Conservation (phyloP, 1,140 invertebrate species). For the Bombus balteatus region DNA sequence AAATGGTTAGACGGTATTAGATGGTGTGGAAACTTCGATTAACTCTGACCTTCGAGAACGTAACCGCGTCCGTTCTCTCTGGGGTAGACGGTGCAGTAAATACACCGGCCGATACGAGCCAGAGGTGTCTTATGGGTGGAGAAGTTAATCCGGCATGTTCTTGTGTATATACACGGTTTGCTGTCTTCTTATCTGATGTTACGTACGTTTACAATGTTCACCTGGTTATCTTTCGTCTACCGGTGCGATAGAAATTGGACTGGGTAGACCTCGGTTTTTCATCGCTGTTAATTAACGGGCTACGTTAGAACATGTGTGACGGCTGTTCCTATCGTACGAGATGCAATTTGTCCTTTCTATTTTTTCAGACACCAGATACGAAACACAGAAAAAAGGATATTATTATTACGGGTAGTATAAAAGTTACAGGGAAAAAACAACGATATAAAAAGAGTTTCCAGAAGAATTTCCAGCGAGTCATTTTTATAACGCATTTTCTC, state of each 20-base stretch:
- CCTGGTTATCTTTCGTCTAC: neutral
- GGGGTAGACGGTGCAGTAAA: constrained; percentile 32
- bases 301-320: neutral
- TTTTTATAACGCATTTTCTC: neutral
- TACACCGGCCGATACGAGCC: constrained; percentile 23
- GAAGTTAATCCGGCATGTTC: constrained; percentile 52
- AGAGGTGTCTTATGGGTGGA: constrained; percentile 20
- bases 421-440: neutral
- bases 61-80: constrained; percentile 13
- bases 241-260: neutral
- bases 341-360: neutral
- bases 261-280: neutral
- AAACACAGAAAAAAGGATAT: neutral
- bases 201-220: constrained; percentile 41
- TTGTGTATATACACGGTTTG: constrained; percentile 24
- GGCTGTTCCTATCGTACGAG: too few relatives aligned
- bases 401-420: neutral
- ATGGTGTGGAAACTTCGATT: constrained; percentile 60
- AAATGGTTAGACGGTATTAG: constrained; percentile 57
- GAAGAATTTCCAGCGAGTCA: neutral
- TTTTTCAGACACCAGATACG: too few relatives aligned
- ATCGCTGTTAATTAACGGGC: neutral
- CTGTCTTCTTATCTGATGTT: constrained; percentile 45
- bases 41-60: constrained; percentile 55
- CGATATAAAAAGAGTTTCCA: neutral